Evolutionary conservation across 2,888 invertebrate genomes (phyloP).

Genomic region (Exephanes ischioxanthus): DNA sequence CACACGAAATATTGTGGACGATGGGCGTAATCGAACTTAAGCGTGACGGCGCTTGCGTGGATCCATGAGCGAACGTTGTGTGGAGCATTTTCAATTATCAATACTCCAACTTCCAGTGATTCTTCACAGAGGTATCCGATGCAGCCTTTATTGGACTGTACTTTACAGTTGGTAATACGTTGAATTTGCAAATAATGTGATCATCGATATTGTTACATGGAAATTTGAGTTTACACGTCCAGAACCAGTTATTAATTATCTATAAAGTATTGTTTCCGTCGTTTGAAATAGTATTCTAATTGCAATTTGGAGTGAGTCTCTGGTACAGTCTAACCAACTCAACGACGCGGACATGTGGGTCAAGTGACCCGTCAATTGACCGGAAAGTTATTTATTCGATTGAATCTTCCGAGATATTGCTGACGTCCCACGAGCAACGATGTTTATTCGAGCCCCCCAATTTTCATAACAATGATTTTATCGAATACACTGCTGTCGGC

Average conservation of each 20-base stretch:
- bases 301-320: neutral
- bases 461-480: no score
- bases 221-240: neutral
- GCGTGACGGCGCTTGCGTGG: neutral
- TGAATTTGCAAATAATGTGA: neutral
- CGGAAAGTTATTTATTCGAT: no score
- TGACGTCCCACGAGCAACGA: no score
- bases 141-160: neutral
- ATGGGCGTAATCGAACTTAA: neutral
- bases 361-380: neutral
- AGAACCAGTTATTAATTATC: neutral
- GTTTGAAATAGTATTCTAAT: neutral
- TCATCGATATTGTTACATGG: neutral
- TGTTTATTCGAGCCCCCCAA: no score
- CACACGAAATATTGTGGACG: slow-evolving; percentile 3
- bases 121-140: neutral
- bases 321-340: neutral
- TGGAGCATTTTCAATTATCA: neutral
- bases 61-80: neutral
- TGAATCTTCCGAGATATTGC: no score
- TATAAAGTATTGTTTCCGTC: neutral
- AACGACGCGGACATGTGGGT: neutral
- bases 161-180: neutral
- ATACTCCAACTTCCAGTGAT: neutral
- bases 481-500: no score